Percentiles rank a stretch among this genome's conserved stretches.
phyloP scores from a whole-genome alignment of 1,140 invertebrate genomes.

The Hylaeus anthracinus region DNA sequence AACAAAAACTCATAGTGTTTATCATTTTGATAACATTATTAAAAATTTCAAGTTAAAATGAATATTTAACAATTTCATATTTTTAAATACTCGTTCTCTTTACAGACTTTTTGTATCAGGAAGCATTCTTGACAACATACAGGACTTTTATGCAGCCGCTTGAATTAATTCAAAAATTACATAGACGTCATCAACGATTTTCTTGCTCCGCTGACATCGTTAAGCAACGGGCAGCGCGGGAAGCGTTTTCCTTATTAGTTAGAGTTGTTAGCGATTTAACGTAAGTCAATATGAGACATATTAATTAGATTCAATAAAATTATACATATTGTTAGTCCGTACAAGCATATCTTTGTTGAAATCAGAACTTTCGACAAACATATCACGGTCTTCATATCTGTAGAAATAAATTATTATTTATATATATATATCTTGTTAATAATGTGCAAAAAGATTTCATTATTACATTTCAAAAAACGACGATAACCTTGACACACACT shows the following conservation, averaged over 20 bases:
- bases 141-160: conserved; percentile 95
- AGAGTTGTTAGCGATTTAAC: conserved; percentile 96
- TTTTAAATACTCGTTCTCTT: conserved; percentile 46
- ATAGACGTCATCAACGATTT: conserved; percentile 92
- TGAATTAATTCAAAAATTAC: conserved; percentile 93
- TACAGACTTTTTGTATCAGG: conserved; percentile 95
- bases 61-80: not conserved
- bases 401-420: too few species aligned
- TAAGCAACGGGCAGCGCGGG: conserved; percentile 90
- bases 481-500: too few species aligned
- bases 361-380: too few species aligned
- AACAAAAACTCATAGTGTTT: too few species aligned
- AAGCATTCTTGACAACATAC: conserved; percentile 98
- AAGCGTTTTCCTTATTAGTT: conserved; percentile 94
- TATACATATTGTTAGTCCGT: too few species aligned
- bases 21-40: not conserved
- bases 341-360: too few species aligned
- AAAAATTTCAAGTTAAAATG: too few species aligned
- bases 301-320: not conserved
- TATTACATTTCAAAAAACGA: too few species aligned
- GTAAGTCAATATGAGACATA: conserved; percentile 83
- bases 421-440: too few species aligned
- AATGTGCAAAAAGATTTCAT: too few species aligned
- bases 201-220: conserved; percentile 86
- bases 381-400: too few species aligned